Evolutionary conservation across 2,113 vertebrate species (phyloP).

Genomic region (Octodon degus): DNA sequence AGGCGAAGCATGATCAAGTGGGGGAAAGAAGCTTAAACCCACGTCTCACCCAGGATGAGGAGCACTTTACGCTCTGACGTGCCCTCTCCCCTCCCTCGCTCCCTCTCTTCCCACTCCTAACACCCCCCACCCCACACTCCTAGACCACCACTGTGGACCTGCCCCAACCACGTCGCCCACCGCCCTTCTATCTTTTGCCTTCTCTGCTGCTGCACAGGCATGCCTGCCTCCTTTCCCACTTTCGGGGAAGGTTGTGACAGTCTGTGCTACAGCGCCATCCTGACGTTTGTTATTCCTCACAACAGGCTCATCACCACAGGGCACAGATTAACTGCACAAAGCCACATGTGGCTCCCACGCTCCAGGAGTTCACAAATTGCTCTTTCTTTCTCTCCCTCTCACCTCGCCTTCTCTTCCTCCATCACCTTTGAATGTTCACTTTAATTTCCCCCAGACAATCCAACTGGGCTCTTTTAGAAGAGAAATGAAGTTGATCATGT

Average conservation of each 20-base stretch:
- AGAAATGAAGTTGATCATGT: neutral
- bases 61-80: neutral
- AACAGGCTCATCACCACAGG: neutral
- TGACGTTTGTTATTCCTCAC: neutral
- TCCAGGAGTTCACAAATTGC: neutral
- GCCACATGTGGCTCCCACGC: neutral
- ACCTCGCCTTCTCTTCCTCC: neutral
- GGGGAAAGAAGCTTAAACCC: neutral
- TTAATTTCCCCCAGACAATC: neutral
- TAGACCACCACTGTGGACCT: accelerated
- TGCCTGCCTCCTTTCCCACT: neutral
- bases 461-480: neutral
- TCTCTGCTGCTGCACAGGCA: neutral
- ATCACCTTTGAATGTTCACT: neutral
- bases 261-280: neutral
- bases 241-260: neutral
- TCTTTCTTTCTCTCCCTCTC: neutral
- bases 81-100: neutral
- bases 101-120: neutral
- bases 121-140: neutral
- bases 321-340: neutral
- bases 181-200: neutral
- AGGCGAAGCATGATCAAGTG: neutral
- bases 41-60: neutral
- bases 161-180: neutral